Evolutionary conservation across 2,113 vertebrate genomes (phyloP).

Genomic region (Anhinga anhinga): DNA sequence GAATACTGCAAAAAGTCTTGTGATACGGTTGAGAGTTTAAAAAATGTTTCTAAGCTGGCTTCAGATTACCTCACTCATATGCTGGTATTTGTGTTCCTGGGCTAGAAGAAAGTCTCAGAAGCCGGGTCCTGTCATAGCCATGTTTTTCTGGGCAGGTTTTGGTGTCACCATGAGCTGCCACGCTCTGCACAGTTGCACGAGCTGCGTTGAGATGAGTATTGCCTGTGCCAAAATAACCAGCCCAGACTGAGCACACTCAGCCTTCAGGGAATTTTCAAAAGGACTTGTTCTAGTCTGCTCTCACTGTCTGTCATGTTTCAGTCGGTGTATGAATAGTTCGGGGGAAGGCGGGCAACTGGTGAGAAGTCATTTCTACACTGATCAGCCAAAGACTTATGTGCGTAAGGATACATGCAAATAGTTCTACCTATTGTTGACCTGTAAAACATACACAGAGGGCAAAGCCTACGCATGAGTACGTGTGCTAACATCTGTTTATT

Average conservation of each 20-base stretch:
- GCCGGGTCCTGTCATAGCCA: background rate
- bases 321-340: background rate
- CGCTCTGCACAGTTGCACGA: rapidly evolving
- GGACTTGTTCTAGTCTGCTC: background rate
- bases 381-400: background rate
- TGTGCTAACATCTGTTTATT: background rate
- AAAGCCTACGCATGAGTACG: background rate
- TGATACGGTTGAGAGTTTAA: background rate
- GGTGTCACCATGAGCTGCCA: background rate
- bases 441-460: background rate
- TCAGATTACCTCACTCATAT: background rate
- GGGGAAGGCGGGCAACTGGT: background rate
- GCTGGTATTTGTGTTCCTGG: background rate
- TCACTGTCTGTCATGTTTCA: background rate
- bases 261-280: background rate
- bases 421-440: background rate
- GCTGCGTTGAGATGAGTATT: background rate
- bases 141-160: background rate
- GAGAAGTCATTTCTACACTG: background rate
- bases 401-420: background rate
- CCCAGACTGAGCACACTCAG: background rate
- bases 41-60: background rate
- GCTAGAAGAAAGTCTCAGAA: background rate
- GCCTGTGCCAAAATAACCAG: background rate
- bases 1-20: background rate